phyloP scores from a whole-genome alignment of 2,888 invertebrate species.

The Argyra leucocephala region DNA sequence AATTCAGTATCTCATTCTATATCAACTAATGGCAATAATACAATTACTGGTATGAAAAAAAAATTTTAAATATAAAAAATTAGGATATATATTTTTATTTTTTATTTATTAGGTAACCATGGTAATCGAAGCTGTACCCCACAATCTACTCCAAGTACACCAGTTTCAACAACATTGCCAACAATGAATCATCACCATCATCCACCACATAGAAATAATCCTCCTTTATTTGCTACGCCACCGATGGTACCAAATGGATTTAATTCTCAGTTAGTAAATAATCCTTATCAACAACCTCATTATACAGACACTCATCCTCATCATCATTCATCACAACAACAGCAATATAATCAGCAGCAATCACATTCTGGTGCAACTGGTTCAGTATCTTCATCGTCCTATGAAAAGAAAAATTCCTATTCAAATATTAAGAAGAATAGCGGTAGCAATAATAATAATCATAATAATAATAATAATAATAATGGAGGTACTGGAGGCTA shows the following conservation, averaged over 20 bases:
- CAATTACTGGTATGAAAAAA: constrained; percentile 13
- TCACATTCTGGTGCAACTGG: constrained; percentile 16
- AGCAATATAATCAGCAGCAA: constrained; percentile 17
- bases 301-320: constrained; percentile 22
- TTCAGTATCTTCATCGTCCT: constrained; percentile 22
- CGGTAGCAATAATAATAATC: constrained; percentile 18
- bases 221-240: constrained; percentile 42
- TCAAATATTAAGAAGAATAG: constrained; percentile 1
- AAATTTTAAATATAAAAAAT: constrained; percentile 10
- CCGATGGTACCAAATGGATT: constrained; percentile 33
- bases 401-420: constrained; percentile 16
- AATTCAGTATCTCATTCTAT: constrained; percentile 8
- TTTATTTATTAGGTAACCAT: constrained; percentile 19
- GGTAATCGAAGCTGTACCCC: constrained; percentile 29
- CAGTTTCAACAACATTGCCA: constrained; percentile 30
- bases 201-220: constrained; percentile 32
- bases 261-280: constrained; percentile 30
- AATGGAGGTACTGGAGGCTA: constrained; percentile 19
- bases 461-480: constrained; percentile 28
- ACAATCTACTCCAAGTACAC: constrained; percentile 43
- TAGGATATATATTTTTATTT: constrained; percentile 16
- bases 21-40: constrained; percentile 17
- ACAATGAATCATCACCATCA: constrained; percentile 17
- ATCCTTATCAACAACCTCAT: constrained; percentile 22
- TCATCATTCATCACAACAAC: constrained; percentile 17